Evolutionary conservation across 2,797 vertebrate genomes (phyloP).

Genomic region (Danionella dracula): DNA sequence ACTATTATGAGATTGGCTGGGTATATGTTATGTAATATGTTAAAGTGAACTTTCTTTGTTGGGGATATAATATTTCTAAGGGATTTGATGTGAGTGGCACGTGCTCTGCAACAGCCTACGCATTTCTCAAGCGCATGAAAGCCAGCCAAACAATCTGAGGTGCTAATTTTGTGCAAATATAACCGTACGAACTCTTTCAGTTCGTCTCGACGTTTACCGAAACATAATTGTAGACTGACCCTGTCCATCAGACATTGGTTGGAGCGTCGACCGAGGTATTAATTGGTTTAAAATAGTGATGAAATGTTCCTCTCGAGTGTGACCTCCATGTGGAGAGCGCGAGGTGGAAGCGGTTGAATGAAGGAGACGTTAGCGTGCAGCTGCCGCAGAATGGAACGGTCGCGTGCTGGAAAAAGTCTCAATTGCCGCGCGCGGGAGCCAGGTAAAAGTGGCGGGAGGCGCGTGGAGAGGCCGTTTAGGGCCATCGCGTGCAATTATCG

Average conservation of each 20-base stretch:
- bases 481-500: constrained; percentile 91
- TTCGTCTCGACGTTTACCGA: constrained; percentile 79
- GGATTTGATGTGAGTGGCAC: constrained; percentile 52
- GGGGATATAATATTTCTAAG: background rate
- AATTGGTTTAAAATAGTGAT: constrained; percentile 87
- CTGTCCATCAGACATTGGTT: constrained; percentile 58
- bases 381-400: constrained; percentile 70
- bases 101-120: constrained; percentile 59
- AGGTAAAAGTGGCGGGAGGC: constrained; percentile 88
- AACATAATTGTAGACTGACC: constrained; percentile 79
- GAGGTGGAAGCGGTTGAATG: constrained; percentile 63
- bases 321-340: constrained; percentile 65
- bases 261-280: constrained; percentile 70
- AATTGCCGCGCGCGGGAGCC: constrained; percentile 85
- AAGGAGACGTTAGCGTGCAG: constrained; percentile 77
- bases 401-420: constrained; percentile 77
- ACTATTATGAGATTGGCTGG: too few relatives aligned
- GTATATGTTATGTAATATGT: too few relatives aligned
- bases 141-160: constrained; percentile 63
- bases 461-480: constrained; percentile 94
- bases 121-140: constrained; percentile 80
- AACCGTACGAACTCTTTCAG: constrained; percentile 79
- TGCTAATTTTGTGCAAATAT: constrained; percentile 80
- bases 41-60: too few relatives aligned
- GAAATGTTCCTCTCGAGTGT: constrained; percentile 71